phyloP scores from a whole-genome alignment of 1,140 invertebrate genomes.

The Paraescarpia echinospica region DNA sequence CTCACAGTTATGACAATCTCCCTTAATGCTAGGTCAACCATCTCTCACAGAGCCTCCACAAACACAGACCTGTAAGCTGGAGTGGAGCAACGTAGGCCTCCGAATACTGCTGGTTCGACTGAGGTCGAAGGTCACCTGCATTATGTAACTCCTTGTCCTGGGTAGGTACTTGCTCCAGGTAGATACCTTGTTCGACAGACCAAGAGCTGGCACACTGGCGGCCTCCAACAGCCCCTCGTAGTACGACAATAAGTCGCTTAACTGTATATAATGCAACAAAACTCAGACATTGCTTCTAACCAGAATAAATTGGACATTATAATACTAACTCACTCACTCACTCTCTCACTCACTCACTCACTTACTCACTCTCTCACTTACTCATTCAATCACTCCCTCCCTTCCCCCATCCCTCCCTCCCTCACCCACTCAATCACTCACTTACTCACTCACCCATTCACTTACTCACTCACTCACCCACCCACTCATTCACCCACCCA shows the following conservation, averaged over 20 bases:
- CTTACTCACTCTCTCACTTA: no score
- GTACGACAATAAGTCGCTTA: background rate
- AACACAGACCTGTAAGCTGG: conserved; percentile 38
- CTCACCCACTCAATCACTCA: no score
- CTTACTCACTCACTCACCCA: no score
- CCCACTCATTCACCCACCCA: no score
- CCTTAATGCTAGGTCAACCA: background rate
- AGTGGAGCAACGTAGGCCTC: conserved; percentile 69
- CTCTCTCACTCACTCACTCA: no score
- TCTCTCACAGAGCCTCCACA: background rate
- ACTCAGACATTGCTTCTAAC: background rate
- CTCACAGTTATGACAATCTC: no score
- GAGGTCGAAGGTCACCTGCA: conserved; percentile 42
- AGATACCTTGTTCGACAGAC: conserved; percentile 94
- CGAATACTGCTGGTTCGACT: conserved; percentile 61
- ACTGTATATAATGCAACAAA: background rate
- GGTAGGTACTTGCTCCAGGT: conserved; percentile 54
- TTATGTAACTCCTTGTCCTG: conserved; percentile 26
- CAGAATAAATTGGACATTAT: background rate
- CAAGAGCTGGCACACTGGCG: conserved; percentile 89
- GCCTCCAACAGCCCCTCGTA: conserved; percentile 64
- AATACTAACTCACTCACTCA: no score
- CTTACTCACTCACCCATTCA: no score
- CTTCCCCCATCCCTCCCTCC: no score
- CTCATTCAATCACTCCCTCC: no score